Evolutionary conservation across 2,888 invertebrate species (phyloP), one percentile per base, ranked within the genome.

Genomic region (Orthonychiurus folsomi): DNA sequence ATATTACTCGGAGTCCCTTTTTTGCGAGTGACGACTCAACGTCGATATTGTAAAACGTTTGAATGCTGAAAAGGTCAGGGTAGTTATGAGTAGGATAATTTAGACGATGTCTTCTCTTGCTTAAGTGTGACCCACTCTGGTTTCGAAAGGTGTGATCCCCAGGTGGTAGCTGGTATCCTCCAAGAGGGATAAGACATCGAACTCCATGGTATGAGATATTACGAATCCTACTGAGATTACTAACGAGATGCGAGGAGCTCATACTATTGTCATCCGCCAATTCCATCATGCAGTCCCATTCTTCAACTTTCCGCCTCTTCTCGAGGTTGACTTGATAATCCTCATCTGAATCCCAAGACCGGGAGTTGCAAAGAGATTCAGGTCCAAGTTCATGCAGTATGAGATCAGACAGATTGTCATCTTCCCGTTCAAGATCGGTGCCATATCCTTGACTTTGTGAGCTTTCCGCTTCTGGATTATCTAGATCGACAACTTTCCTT

Each of bases 1-100:
- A 73, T 27, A 67, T 62, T 0, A 74, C 63, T 50, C 73, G 50
- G 26, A 72, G 50, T 3, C 65, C 65, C 9, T 52, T 52, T 63
- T 60, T 28, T 26, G 55, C 20, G 20, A 66, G 59, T 24, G 18
- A 20, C 27, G 50, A 56, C 21, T 63, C 50, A 20, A 58, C 58
- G 3, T 53, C 50, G 27, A 58, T 12, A 23, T n/a, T 52, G 5
- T 9, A n/a, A 5, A 5, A 52, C 5, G 52, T 52, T 23, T 52
- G 21, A 52, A 52, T 52, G 5, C 15, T 37, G 15, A 37, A 37
- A 37, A 15, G 37, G 15, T 37, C 9, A 37, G 37, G 37, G 37
- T 9, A 37, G 5, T 37, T 15, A 37, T 37, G 9, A 37, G 37
- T 9, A 15, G 37, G 37, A 37, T 37, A 9, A 37, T 5, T 37